phyloP scores from a whole-genome alignment of 1,140 invertebrate species.

The Neodiprion lecontei region DNA sequence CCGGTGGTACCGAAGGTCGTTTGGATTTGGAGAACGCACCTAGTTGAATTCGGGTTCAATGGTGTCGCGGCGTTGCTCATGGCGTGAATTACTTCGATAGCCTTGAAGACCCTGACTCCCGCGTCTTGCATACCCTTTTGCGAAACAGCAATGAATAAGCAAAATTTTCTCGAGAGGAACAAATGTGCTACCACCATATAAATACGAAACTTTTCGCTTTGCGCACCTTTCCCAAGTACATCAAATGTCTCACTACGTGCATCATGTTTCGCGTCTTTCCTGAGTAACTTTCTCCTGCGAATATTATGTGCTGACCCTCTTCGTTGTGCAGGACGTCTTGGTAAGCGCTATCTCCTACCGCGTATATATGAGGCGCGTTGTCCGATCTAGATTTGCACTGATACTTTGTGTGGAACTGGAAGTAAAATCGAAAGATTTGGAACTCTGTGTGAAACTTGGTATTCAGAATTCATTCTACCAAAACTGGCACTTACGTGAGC shows the following conservation, averaged over 20 bases:
- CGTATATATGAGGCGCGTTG: slow-evolving; percentile 89
- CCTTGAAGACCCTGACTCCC: slow-evolving; percentile 74
- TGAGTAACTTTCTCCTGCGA: slow-evolving; percentile 84
- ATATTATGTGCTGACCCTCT: slow-evolving; percentile 80
- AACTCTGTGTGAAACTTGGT: slow-evolving; percentile 16
- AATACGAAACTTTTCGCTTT: slow-evolving; percentile 39
- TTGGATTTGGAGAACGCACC: slow-evolving; percentile 84
- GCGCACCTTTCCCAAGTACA: slow-evolving; percentile 71
- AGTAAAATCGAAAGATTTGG: slow-evolving; percentile 34
- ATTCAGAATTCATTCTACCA: slow-evolving; percentile 13
- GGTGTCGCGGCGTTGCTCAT: slow-evolving; percentile 86
- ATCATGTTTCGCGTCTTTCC: slow-evolving; percentile 83
- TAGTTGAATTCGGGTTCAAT: slow-evolving; percentile 85
- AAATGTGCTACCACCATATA: slow-evolving; percentile 13
- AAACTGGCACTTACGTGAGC: slow-evolving; percentile 65
- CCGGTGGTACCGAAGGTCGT: slow-evolving; percentile 85
- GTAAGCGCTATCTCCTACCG: slow-evolving; percentile 85
- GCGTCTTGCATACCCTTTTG: slow-evolving; percentile 63
- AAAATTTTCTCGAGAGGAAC: background rate
- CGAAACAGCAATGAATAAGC: slow-evolving; percentile 2
- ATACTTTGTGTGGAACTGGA: slow-evolving; percentile 82
- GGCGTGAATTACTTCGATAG: slow-evolving; percentile 78
- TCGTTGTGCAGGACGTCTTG: slow-evolving; percentile 85
- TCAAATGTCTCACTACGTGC: slow-evolving; percentile 77
- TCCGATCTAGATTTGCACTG: slow-evolving; percentile 85